Conservation (phyloP, 2,888 invertebrate genomes). For the Stenolophus ochropezus region DNA sequence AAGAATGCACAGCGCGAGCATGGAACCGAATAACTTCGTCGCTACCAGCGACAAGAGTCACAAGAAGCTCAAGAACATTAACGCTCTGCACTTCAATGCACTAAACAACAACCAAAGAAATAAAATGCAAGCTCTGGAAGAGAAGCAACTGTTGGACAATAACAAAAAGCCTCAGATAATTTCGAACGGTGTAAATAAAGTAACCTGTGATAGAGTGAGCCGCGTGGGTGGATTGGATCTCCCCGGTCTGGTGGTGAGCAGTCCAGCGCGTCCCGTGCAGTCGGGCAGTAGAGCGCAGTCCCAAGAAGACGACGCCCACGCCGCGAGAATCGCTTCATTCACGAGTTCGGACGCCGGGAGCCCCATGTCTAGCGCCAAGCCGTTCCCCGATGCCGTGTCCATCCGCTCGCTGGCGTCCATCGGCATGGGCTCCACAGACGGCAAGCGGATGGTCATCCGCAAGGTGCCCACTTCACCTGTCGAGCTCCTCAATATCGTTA, state of each 20-base stretch:
- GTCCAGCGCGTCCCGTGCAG: not conserved
- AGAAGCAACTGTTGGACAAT: constrained; percentile 23
- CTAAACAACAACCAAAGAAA: constrained; percentile 56
- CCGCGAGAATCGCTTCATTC: constrained; percentile 70
- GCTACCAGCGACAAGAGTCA: constrained; percentile 40
- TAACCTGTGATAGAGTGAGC: constrained; percentile 48
- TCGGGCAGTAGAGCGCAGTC: not conserved
- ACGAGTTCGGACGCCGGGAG: constrained; percentile 80
- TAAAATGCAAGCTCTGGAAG: constrained; percentile 39
- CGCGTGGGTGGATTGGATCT: constrained; percentile 43
- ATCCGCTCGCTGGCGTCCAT: constrained; percentile 88
- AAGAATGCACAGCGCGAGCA: constrained; percentile 25
- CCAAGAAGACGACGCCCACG: constrained; percentile 56
- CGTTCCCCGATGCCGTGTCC: constrained; percentile 81
- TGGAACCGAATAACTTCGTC: constrained; percentile 53
- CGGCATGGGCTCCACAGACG: constrained; percentile 92
- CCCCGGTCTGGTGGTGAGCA: constrained; percentile 33
- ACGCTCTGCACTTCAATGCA: constrained; percentile 60
- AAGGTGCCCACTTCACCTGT: constrained; percentile 90
- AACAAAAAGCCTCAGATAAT: constrained; percentile 40
- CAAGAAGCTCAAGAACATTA: constrained; percentile 52
- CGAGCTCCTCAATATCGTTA: constrained; percentile 89
- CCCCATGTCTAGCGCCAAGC: constrained; percentile 71
- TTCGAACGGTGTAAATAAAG: constrained; percentile 33
- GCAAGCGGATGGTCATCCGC: constrained; percentile 88